These are phyloP conservation scores for Julus scandinavius DNA, from an alignment of 2,888 invertebrate species.

Conservation along the genomic window DNA sequence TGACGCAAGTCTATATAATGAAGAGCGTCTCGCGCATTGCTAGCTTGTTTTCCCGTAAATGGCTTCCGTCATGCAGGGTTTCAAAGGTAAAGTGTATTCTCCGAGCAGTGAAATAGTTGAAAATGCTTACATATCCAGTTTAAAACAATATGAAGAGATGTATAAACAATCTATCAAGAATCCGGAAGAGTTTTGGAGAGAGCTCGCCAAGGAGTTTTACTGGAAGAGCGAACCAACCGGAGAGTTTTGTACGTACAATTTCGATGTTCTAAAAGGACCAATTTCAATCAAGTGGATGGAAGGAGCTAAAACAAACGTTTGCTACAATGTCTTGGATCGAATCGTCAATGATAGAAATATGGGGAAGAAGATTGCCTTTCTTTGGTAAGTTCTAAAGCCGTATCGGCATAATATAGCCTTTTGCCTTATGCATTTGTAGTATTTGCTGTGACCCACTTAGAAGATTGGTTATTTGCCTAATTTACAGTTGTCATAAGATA, in stretches of 20 bases:
- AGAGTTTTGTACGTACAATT: slow-evolving; percentile 89
- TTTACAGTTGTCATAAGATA: background rate
- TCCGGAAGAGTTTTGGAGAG: slow-evolving; percentile 92
- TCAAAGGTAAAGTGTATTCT: slow-evolving; percentile 52
- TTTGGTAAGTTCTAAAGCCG: slow-evolving; percentile 78
- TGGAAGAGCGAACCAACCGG: slow-evolving; percentile 80
- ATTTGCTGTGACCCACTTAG: background rate
- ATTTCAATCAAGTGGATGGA: slow-evolving; percentile 95
- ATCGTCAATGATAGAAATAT: slow-evolving; percentile 84
- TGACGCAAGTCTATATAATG: background rate
- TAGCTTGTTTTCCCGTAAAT: background rate
- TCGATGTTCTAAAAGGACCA: slow-evolving; percentile 87
- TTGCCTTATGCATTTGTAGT: background rate
- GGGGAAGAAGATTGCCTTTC: slow-evolving; percentile 91
- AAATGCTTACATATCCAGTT: slow-evolving; percentile 72
- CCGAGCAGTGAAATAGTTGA: slow-evolving; percentile 57
- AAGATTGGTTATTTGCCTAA: no score
- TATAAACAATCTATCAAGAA: slow-evolving; percentile 87
- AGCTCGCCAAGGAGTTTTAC: slow-evolving; percentile 91
- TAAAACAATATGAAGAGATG: slow-evolving; percentile 83
- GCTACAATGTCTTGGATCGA: slow-evolving; percentile 93
- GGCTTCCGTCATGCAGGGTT: slow-evolving; percentile 15
- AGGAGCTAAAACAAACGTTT: slow-evolving; percentile 93
- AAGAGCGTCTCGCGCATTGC: background rate
- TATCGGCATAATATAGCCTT: no score